A percentile compares a stretch with the other conserved stretches of the same genome.
Conservation (phyloP, 1,140 invertebrate genomes). For the Drosophila bifasciata region DNA sequence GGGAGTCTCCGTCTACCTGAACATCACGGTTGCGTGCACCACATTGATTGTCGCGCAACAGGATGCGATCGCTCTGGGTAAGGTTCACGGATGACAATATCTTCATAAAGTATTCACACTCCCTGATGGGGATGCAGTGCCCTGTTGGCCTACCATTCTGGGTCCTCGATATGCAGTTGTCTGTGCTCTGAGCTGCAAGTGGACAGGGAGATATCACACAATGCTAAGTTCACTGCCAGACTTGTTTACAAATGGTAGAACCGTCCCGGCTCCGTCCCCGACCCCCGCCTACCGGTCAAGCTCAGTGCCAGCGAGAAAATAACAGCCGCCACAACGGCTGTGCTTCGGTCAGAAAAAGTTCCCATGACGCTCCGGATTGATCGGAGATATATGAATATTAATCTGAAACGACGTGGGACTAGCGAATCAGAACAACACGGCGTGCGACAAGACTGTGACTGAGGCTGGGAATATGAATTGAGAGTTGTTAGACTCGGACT, state of each 20-base stretch:
- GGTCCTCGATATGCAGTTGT: constrained; percentile 44
- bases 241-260: constrained; percentile 31
- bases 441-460: constrained; percentile 32
- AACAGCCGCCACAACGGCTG: constrained; percentile 14
- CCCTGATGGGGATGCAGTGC: constrained; percentile 41
- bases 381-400: constrained; percentile 22
- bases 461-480: constrained; percentile 8
- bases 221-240: constrained; percentile 30
- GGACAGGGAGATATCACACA: constrained; percentile 8
- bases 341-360: constrained; percentile 38
- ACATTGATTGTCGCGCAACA: constrained; percentile 62
- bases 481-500: constrained; percentile 20
- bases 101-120: constrained; percentile 60
- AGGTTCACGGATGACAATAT: constrained; percentile 28
- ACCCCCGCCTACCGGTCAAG: constrained; percentile 46
- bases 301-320: constrained; percentile 55
- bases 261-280: not conserved
- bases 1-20: constrained; percentile 33
- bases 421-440: constrained; percentile 15
- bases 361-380: constrained; percentile 53
- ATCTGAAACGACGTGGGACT: constrained; percentile 10
- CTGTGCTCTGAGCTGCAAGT: constrained; percentile 38
- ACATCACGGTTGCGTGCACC: constrained; percentile 19
- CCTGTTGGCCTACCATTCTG: constrained; percentile 30
- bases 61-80: constrained; percentile 34